phyloP scores from a whole-genome alignment of 2,797 vertebrate species.

The Silurus aristotelis region DNA sequence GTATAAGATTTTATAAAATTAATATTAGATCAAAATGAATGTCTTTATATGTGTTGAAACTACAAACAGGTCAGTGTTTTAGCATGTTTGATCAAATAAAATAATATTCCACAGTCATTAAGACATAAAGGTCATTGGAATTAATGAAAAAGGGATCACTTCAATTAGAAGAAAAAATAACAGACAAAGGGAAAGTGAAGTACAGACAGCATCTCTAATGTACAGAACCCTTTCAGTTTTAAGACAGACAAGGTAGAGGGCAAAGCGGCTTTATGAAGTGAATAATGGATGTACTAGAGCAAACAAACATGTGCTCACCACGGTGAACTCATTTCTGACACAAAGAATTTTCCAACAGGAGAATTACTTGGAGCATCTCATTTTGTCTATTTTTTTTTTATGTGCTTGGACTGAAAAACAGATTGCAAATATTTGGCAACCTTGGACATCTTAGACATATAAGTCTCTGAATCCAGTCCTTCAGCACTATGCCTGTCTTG shows the following conservation, averaged over 20 bases:
- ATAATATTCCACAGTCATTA: not conserved
- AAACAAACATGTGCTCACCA: not conserved
- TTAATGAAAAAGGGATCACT: not conserved
- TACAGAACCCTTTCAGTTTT: not conserved
- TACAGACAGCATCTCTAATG: not conserved
- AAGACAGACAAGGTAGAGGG: not conserved
- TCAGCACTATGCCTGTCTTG: not conserved
- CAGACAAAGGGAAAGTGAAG: not conserved
- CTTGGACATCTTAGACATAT: not conserved
- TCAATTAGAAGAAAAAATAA: not conserved
- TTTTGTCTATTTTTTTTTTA: not conserved
- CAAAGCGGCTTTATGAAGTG: not conserved
- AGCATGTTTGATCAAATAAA: not conserved
- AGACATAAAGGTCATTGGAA: not conserved
- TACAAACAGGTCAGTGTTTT: not conserved
- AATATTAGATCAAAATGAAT: not conserved
- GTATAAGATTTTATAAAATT: not conserved
- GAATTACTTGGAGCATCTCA: not conserved
- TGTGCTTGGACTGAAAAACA: not conserved
- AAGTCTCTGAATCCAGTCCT: slow-evolving; percentile 1
- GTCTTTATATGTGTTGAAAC: not conserved
- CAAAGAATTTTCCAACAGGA: not conserved
- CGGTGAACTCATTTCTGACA: not conserved
- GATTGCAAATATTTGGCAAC: not conserved
- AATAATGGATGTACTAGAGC: not conserved